Conservation (phyloP, 2,113 vertebrate genomes). For the Atrichornis clamosus region DNA sequence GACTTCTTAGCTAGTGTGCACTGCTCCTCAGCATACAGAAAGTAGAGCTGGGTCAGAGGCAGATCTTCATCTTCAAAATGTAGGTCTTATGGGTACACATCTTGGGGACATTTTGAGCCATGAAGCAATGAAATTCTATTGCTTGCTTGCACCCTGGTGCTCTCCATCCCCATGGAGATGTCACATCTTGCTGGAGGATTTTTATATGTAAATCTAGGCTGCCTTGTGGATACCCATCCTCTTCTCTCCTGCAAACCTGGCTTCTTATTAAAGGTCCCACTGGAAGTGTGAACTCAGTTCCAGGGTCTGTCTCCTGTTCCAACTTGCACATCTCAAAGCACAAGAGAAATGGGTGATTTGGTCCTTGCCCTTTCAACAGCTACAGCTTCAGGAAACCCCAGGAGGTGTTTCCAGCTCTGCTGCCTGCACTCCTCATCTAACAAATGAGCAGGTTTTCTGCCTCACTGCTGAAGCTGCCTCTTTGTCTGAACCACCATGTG, state of each 20-base stretch:
- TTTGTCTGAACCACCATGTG: not conserved
- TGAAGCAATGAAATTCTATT: not conserved
- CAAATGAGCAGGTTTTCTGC: not conserved
- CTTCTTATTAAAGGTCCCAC: not conserved
- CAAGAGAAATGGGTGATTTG: not conserved
- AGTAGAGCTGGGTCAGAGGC: not conserved
- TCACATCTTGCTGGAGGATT: not conserved
- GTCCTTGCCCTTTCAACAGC: not conserved
- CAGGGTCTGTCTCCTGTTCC: not conserved
- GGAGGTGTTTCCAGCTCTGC: constrained; percentile 13
- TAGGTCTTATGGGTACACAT: not conserved
- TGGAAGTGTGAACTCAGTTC: not conserved
- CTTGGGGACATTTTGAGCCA: not conserved
- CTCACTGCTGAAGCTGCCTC: not conserved
- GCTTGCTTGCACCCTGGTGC: not conserved
- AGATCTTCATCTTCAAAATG: not conserved
- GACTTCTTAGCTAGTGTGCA: not conserved
- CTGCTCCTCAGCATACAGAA: not conserved
- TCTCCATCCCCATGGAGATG: not conserved
- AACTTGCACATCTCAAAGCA: constrained; percentile 5
- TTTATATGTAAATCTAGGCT: not conserved
- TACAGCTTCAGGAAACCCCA: not conserved
- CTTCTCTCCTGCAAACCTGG: not conserved
- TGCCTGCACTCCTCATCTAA: not conserved
- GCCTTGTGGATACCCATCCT: not conserved